These are phyloP conservation scores for Morpho deidamia DNA, from an alignment of 2,888 invertebrate genomes.

Conservation along the genomic window DNA sequence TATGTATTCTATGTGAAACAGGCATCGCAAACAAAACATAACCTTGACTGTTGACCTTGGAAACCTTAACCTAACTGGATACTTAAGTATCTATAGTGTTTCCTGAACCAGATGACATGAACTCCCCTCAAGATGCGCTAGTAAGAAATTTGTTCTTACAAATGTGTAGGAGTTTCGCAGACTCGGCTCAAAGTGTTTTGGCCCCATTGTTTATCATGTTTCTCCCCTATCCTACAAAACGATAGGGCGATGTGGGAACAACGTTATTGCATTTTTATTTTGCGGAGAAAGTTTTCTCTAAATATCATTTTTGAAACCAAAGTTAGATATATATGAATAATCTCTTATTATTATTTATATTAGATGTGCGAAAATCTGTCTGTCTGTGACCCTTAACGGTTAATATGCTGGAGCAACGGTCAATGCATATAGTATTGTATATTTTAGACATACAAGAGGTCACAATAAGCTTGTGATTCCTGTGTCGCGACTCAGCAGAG, in stretches of 20 bases:
- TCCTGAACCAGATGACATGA: conserved; percentile 14
- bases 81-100: conserved; percentile 13
- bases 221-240: conserved; percentile 8
- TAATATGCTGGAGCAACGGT: no score
- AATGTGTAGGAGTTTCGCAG: conserved; percentile 2
- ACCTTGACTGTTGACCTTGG: conserved; percentile 33
- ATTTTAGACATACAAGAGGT: no score
- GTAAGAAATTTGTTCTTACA: conserved; percentile 7
- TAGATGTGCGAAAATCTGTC: no score
- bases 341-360: no score
- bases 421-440: no score
- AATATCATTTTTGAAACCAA: no score
- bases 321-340: no score
- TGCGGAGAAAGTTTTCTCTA: neutral
- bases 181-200: conserved; percentile 10
- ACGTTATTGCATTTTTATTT: conserved; percentile 13
- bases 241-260: conserved; percentile 20
- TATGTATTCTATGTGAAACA: neutral
- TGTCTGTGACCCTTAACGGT: no score
- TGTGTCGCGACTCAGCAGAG: no score
- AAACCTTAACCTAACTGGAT: conserved; percentile 8
- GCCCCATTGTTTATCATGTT: conserved; percentile 16
- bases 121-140: conserved; percentile 16
- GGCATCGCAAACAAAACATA: conserved; percentile 23
- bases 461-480: no score